Evolutionary conservation across 2,113 vertebrate genomes (phyloP).

Genomic region (Oreochromis niloticus): DNA sequence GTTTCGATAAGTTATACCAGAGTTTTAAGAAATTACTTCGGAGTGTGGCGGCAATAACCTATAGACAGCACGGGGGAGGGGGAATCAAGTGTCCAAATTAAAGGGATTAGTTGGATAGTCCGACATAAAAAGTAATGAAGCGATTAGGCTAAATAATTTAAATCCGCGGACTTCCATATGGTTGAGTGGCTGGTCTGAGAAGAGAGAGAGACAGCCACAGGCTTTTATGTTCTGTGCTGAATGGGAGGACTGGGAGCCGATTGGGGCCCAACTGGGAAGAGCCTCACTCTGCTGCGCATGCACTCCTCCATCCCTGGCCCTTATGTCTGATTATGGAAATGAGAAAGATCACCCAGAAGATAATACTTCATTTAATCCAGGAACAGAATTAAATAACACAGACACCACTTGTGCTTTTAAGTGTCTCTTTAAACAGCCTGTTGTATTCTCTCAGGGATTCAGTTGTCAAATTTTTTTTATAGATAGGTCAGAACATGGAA

Average conservation of each 20-base stretch:
- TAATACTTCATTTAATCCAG: constrained; percentile 69
- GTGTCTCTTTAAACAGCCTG: constrained; percentile 56
- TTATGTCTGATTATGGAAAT: constrained; percentile 73
- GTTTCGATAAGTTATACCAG: constrained; percentile 10
- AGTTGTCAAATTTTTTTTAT: constrained; percentile 37
- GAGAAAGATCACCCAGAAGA: constrained; percentile 64
- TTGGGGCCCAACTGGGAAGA: constrained; percentile 45
- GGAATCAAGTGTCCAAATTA: constrained; percentile 62
- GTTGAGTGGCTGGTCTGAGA: constrained; percentile 66
- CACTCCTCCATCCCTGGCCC: constrained; percentile 30
- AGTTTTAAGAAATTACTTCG: background rate
- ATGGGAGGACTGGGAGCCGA: constrained; percentile 57
- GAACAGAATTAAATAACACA: constrained; percentile 71
- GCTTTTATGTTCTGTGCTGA: constrained; percentile 63
- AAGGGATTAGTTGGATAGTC: constrained; percentile 64
- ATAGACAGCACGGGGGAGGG: background rate
- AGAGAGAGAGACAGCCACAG: constrained; percentile 32
- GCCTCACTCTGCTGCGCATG: background rate
- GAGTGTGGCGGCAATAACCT: background rate
- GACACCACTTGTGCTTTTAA: constrained; percentile 60
- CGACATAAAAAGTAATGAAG: constrained; percentile 75
- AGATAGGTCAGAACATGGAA: constrained; percentile 43
- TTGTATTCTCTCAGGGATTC: constrained; percentile 40
- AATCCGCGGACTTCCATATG: constrained; percentile 73
- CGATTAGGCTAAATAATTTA: constrained; percentile 77